A percentile compares a stretch with the other conserved stretches of the same genome.
Evolutionary conservation across 2,797 vertebrate genomes (phyloP).

Genomic region (Odontamblyopus lacepedii): DNA sequence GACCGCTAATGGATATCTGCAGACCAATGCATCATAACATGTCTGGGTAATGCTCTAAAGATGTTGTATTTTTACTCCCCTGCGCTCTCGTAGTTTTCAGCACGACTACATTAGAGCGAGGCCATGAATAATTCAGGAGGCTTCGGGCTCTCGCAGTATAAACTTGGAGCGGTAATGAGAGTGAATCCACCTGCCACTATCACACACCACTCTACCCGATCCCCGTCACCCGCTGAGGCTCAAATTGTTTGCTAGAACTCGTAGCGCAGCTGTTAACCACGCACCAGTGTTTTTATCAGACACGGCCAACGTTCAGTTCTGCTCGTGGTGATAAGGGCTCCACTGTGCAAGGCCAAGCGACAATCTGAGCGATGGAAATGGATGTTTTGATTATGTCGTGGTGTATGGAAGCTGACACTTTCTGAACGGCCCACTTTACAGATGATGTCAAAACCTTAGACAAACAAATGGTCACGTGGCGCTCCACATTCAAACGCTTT

Average conservation of each 20-base stretch:
- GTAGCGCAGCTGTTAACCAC: constrained; percentile 70
- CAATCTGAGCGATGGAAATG: constrained; percentile 63
- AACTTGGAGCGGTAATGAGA: constrained; percentile 67
- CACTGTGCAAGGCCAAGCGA: constrained; percentile 58
- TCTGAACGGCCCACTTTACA: too few relatives aligned
- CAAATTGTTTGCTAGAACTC: constrained; percentile 68
- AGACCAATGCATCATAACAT: constrained; percentile 50
- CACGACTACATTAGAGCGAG: constrained; percentile 66
- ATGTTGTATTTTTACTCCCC: constrained; percentile 53
- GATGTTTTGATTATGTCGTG: constrained; percentile 49
- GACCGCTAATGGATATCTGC: constrained; percentile 59
- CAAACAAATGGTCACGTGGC: too few relatives aligned
- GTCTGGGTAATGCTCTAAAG: constrained; percentile 50
- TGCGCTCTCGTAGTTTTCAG: constrained; percentile 60
- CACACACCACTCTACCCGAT: constrained; percentile 60
- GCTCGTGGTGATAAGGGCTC: constrained; percentile 64
- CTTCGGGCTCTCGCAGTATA: constrained; percentile 63
- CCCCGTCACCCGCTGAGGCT: constrained; percentile 65
- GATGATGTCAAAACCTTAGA: too few relatives aligned
- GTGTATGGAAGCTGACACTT: too few relatives aligned
- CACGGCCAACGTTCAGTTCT: constrained; percentile 70
- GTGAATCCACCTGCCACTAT: constrained; percentile 67
- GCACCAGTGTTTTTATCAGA: constrained; percentile 64
- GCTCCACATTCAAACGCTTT: too few relatives aligned
- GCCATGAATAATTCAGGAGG: constrained; percentile 71